A percentile compares a stretch with the other conserved stretches of the same genome.
These are phyloP conservation scores for Temnothorax unifasciatus DNA, from an alignment of 2,888 invertebrate genomes.

Conservation along the genomic window DNA sequence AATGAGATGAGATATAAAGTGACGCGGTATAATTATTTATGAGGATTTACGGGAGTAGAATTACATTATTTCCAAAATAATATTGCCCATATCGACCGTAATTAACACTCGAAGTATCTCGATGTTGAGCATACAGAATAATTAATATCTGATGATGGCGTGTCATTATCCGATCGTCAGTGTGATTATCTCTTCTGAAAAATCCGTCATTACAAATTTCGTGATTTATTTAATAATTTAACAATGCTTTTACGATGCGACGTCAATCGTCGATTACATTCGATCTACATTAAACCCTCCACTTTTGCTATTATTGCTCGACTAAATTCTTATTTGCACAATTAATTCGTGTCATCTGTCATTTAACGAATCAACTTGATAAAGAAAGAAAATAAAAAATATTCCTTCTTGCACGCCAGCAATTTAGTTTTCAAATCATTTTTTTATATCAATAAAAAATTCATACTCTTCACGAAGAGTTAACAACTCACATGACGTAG, in stretches of 20 bases:
- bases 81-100: not conserved
- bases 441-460: constrained; percentile 4
- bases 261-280: not conserved
- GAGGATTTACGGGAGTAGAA: constrained; percentile 13
- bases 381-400: not conserved
- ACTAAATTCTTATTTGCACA: not conserved
- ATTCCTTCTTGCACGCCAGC: not conserved
- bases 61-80: constrained; percentile 22
- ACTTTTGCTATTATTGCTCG: not conserved
- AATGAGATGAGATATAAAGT: not conserved
- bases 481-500: not conserved
- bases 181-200: not conserved
- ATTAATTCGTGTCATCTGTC: not conserved
- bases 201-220: constrained; percentile 1
- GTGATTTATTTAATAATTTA: constrained; percentile 11
- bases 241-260: not conserved
- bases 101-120: constrained; percentile 20
- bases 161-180: not conserved
- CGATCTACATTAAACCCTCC: not conserved
- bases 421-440: not conserved
- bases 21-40: constrained; percentile 11
- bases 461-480: not conserved
- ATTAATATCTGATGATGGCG: not conserved
- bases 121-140: not conserved
- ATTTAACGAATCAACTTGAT: not conserved